Percentiles rank a stretch among this genome's conserved stretches.
Evolutionary conservation across 2,113 vertebrate species (phyloP).

Genomic region (Rhineura floridana): DNA sequence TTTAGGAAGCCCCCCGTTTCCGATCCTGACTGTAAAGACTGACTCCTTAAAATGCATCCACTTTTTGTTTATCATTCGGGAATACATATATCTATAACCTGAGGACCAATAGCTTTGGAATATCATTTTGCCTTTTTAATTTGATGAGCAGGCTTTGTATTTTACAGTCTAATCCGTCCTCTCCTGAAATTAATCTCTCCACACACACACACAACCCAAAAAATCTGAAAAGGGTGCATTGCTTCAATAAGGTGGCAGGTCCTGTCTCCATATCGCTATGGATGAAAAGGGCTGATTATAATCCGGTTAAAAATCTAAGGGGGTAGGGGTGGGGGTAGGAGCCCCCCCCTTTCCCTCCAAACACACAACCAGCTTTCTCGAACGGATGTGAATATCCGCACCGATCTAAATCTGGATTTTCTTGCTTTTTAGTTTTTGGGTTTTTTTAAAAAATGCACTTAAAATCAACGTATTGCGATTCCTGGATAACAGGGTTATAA

Average conservation of each 20-base stretch:
- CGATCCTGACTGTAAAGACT: neutral
- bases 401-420: neutral
- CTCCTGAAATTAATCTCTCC: neutral
- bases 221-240: neutral
- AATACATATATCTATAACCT: too few relatives aligned
- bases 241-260: neutral
- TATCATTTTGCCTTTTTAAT: too few relatives aligned
- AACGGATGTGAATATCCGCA: neutral
- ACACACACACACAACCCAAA: neutral
- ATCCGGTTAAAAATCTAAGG: neutral
- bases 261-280: neutral
- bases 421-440: neutral
- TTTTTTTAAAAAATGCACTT: neutral
- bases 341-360: neutral
- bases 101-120: too few relatives aligned
- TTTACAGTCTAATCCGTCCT: neutral
- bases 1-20: neutral
- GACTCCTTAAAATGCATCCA: neutral
- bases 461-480: neutral
- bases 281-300: neutral
- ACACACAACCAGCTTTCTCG: neutral
- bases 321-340: too few relatives aligned
- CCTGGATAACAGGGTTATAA: neutral
- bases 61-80: neutral
- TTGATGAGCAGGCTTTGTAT: neutral